phyloP scores from a whole-genome alignment of 2,797 vertebrate genomes.

The Gallinago solitaria region DNA sequence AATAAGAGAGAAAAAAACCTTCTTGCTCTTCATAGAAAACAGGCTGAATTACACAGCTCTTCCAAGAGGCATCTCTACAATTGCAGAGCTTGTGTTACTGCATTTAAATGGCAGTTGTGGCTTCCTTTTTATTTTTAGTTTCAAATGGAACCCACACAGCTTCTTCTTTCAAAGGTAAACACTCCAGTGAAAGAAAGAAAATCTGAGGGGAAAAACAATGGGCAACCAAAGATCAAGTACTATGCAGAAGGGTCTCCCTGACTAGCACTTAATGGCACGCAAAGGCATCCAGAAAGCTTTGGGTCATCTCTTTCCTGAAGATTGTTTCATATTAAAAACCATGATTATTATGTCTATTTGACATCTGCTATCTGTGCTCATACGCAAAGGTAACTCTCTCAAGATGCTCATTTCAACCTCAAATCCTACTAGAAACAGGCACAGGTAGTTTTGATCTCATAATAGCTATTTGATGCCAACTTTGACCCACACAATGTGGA shows the following conservation, averaged over 20 bases:
- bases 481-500: background rate
- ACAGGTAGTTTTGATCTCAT: background rate
- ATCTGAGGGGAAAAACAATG: background rate
- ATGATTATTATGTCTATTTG: background rate
- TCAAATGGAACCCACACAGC: background rate
- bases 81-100: background rate
- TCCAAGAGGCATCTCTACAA: background rate
- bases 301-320: background rate
- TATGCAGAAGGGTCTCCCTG: background rate
- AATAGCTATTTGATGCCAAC: background rate
- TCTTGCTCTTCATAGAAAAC: background rate
- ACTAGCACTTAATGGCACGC: background rate
- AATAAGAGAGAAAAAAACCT: background rate
- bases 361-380: background rate
- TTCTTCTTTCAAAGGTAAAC: slow-evolving; percentile 18
- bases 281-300: background rate
- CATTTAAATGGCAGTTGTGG: background rate
- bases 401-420: background rate
- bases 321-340: background rate
- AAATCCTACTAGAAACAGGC: background rate
- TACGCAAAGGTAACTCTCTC: background rate
- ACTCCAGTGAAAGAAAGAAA: background rate
- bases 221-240: background rate
- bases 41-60: background rate
- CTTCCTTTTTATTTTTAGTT: background rate